These are phyloP conservation scores for Strix occidentalis DNA, from an alignment of 2,797 vertebrate species.

Conservation along the genomic window DNA sequence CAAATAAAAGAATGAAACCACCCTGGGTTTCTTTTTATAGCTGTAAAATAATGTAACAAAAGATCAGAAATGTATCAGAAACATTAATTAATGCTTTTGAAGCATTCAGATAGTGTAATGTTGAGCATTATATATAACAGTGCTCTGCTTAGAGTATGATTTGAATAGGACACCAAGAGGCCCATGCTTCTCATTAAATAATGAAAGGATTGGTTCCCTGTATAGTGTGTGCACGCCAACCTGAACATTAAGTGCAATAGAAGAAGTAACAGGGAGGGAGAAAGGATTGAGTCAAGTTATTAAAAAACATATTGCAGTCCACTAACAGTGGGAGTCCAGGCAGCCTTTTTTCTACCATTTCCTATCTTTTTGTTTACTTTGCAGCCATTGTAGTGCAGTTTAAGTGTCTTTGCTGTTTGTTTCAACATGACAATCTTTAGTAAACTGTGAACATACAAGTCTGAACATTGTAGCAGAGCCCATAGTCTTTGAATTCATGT, in stretches of 20 bases:
- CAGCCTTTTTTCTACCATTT: not conserved
- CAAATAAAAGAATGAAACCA: not conserved
- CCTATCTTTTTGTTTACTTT: not conserved
- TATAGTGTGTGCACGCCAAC: accelerated
- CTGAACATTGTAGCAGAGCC: not conserved
- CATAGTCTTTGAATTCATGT: not conserved
- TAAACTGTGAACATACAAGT: not conserved
- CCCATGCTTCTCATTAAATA: not conserved
- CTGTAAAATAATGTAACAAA: not conserved
- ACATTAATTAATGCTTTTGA: not conserved
- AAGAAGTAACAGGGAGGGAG: not conserved
- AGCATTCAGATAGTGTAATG: not conserved
- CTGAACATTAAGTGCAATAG: not conserved
- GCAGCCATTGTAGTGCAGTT: not conserved
- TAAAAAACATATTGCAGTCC: not conserved
- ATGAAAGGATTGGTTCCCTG: not conserved
- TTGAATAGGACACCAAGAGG: not conserved
- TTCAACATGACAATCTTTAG: not conserved
- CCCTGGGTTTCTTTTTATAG: not conserved
- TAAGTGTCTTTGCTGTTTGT: not conserved
- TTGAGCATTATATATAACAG: not conserved
- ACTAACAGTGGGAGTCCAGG: not conserved
- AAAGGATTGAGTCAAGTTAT: not conserved
- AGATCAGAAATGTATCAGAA: not conserved
- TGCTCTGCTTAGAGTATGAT: not conserved